These are phyloP conservation scores for Luidia sarsii DNA, from an alignment of 53 echinoderm and acorn worm species.

Conservation along the genomic window DNA sequence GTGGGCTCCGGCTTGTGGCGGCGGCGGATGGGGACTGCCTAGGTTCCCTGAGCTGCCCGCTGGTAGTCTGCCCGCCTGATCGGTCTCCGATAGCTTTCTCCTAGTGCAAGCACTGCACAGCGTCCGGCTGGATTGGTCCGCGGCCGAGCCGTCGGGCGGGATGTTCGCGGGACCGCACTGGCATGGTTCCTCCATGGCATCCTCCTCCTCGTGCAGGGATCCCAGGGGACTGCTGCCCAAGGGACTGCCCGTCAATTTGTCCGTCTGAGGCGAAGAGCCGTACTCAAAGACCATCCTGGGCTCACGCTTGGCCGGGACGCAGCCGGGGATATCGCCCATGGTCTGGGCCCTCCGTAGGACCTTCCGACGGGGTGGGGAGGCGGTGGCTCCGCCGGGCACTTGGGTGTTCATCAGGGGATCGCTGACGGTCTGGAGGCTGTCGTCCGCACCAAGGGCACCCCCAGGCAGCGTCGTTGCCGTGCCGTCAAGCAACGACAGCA, in stretches of 20 bases:
- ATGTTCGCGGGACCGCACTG: neutral
- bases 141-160: neutral
- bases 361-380: conserved; percentile 7
- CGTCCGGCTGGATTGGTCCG: neutral
- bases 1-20: conserved; percentile 6
- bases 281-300: conserved; percentile 21
- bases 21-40: neutral
- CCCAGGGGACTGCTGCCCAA: conserved; percentile 12
- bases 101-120: conserved; percentile 8
- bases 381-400: neutral
- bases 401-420: conserved; percentile 65
- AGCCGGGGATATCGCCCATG: neutral
- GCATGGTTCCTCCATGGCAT: neutral
- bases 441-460: neutral
- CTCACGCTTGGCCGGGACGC: neutral
- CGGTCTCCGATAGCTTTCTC: neutral
- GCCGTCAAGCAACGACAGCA: conserved; percentile 35
- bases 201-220: conserved; percentile 34
- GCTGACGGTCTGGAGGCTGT: conserved; percentile 24
- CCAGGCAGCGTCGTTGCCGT: neutral
- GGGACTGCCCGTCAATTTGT: neutral
- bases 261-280: conserved; percentile 1
- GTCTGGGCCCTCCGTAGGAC: conserved; percentile 26
- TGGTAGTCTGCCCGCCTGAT: neutral
- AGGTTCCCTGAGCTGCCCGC: too few relatives aligned